Percentiles rank a stretch among this genome's conserved stretches.
Conservation (phyloP, 2,888 invertebrate genomes). For the Nomada fucata region DNA sequence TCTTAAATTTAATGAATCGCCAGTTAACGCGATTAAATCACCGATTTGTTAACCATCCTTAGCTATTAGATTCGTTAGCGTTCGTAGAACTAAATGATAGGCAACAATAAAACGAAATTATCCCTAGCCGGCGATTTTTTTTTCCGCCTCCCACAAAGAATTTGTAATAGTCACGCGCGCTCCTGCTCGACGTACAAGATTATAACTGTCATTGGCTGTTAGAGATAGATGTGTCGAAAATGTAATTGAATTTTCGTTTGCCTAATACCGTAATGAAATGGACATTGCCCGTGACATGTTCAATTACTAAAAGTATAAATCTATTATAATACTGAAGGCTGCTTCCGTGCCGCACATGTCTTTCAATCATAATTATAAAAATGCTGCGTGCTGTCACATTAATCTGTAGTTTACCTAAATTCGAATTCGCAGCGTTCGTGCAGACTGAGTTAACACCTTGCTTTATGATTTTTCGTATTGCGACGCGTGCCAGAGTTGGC, state of each 20-base stretch:
- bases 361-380: no score
- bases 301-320: no score
- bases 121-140: neutral
- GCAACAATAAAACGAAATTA: slow-evolving; percentile 37
- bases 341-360: no score
- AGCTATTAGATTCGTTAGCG: slow-evolving; percentile 9
- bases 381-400: no score
- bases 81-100: slow-evolving; percentile 31
- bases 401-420: no score
- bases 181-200: neutral
- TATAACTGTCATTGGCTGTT: neutral
- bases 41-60: slow-evolving; percentile 31
- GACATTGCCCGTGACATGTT: no score
- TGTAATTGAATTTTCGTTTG: no score
- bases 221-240: neutral
- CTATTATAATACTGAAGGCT: no score
- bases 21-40: slow-evolving; percentile 56
- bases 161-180: neutral
- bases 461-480: no score
- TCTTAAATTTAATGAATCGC: slow-evolving; percentile 59
- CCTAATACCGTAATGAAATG: no score
- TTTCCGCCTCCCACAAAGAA: neutral
- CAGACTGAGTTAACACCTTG: no score
- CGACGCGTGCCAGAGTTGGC: neutral
- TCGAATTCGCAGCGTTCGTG: no score